These are phyloP conservation scores for Neoarius graeffei DNA, from an alignment of 2,113 vertebrate genomes.

Conservation along the genomic window DNA sequence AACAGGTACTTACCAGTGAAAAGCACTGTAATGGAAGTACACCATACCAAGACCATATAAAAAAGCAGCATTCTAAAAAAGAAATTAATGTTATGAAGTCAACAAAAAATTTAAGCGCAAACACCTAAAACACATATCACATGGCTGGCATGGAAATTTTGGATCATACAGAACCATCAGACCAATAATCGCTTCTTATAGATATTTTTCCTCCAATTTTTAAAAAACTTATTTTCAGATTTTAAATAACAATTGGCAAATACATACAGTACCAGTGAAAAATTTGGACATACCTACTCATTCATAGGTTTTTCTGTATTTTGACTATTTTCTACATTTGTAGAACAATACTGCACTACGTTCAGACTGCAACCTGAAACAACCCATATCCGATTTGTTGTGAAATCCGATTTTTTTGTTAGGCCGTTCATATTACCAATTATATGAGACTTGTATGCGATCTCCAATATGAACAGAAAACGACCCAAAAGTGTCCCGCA, in stretches of 20 bases:
- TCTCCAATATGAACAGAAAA: no score
- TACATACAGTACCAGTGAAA: neutral
- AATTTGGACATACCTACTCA: no score
- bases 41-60: slow-evolving; percentile 99
- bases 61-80: slow-evolving; percentile 96
- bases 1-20: slow-evolving; percentile 92
- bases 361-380: no score
- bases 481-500: no score
- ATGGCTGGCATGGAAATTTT: neutral
- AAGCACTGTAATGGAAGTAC: slow-evolving; percentile 99
- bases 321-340: no score
- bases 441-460: no score
- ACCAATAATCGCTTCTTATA: neutral
- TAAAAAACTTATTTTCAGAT: neutral
- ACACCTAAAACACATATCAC: neutral
- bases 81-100: neutral
- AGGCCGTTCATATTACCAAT: no score
- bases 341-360: no score
- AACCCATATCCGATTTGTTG: no score
- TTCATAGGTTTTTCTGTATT: no score
- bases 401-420: no score
- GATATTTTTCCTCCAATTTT: neutral
- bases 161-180: neutral
- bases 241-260: neutral
- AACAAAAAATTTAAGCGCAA: neutral